A percentile compares a stretch with the other conserved stretches of the same genome.
phyloP scores from a whole-genome alignment of 2,888 invertebrate genomes.

The Melanargia galathea region DNA sequence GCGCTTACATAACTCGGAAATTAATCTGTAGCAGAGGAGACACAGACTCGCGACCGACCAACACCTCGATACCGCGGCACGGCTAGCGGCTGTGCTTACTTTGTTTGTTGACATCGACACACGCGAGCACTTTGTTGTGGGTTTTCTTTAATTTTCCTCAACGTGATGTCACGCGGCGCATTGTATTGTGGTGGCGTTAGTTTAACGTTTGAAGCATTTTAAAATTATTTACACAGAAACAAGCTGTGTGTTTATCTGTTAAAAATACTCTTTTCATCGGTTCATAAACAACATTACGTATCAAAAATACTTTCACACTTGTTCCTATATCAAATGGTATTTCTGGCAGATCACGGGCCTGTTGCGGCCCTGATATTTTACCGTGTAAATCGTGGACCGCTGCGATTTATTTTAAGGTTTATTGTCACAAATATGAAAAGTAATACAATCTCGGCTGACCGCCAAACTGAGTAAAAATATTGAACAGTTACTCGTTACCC shows the following conservation, averaged over 20 bases:
- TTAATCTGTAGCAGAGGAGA: constrained; percentile 18
- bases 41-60: neutral
- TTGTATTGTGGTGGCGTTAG: neutral
- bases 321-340: too few relatives aligned
- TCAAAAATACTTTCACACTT: too few relatives aligned
- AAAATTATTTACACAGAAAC: neutral
- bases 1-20: constrained; percentile 38
- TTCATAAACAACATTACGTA: too few relatives aligned
- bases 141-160: constrained; percentile 25
- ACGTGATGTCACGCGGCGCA: neutral
- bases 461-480: too few relatives aligned
- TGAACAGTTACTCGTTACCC: too few relatives aligned
- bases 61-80: neutral
- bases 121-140: neutral
- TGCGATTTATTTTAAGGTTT: too few relatives aligned
- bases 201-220: neutral
- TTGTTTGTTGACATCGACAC: constrained; percentile 13
- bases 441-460: too few relatives aligned
- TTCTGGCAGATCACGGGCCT: too few relatives aligned
- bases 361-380: too few relatives aligned
- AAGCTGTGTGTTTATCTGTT: neutral
- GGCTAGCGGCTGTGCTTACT: neutral
- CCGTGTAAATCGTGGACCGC: too few relatives aligned
- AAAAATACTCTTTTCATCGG: too few relatives aligned
- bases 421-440: too few relatives aligned